Conservation (phyloP, 2,888 invertebrate species). For the Entomobrya multifasciata region DNA sequence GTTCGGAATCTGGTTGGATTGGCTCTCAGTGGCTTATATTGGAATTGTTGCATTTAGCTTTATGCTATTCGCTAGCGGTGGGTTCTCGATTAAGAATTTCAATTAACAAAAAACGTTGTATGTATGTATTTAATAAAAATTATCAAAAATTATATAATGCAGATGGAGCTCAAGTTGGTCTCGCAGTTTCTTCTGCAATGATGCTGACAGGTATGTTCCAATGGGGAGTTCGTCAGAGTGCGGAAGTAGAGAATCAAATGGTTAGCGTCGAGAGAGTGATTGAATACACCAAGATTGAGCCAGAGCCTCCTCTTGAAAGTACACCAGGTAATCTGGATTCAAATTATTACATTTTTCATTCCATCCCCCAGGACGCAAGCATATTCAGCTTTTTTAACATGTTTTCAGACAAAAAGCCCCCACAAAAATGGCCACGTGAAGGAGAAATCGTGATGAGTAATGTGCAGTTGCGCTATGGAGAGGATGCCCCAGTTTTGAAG, state of each 20-base stretch:
- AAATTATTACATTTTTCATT: not conserved
- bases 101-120: too few relatives aligned
- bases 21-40: conserved; percentile 93
- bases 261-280: conserved; percentile 82
- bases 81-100: too few relatives aligned
- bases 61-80: conserved; percentile 86
- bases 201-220: conserved; percentile 84
- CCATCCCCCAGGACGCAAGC: too few relatives aligned
- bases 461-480: conserved; percentile 72
- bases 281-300: conserved; percentile 82
- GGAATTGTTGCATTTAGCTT: conserved; percentile 92
- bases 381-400: too few relatives aligned
- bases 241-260: conserved; percentile 84
- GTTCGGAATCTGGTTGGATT: conserved; percentile 95
- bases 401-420: conserved; percentile 70
- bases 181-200: conserved; percentile 88
- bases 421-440: conserved; percentile 71
- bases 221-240: conserved; percentile 89
- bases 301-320: conserved; percentile 81
- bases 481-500: conserved; percentile 81
- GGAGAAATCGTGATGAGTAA: conserved; percentile 74
- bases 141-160: not conserved
- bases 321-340: not conserved
- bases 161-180: conserved; percentile 83
- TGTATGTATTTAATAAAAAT: too few relatives aligned